A percentile compares a stretch with the other conserved stretches of the same genome.
These are phyloP conservation scores for Schlechtendalia chinensis DNA, from an alignment of 1,140 invertebrate genomes.

Conservation along the genomic window DNA sequence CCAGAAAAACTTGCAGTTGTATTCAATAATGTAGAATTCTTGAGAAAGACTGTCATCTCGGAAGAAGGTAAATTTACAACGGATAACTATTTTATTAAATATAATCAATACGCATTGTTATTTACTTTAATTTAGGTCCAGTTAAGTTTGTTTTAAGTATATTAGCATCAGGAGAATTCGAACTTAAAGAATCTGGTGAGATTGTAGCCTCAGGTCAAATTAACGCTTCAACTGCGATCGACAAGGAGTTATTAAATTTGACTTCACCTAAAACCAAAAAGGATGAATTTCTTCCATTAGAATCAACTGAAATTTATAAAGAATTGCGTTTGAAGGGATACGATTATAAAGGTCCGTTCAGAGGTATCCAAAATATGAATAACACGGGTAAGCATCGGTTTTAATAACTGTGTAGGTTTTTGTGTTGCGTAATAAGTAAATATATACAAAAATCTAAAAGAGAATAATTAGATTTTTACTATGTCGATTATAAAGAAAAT, in stretches of 20 bases:
- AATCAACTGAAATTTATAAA: slow-evolving; percentile 79
- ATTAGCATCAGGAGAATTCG: slow-evolving; percentile 83
- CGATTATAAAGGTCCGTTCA: slow-evolving; percentile 84
- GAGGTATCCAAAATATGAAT: slow-evolving; percentile 69
- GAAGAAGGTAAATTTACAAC: slow-evolving; percentile 62
- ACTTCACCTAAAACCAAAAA: slow-evolving; percentile 55
- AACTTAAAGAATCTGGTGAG: slow-evolving; percentile 82
- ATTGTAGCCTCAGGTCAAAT: slow-evolving; percentile 76
- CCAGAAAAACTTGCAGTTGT: slow-evolving; percentile 76
- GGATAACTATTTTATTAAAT: not conserved
- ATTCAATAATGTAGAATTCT: slow-evolving; percentile 83
- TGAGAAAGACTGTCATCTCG: slow-evolving; percentile 84
- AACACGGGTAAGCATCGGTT: slow-evolving; percentile 59
- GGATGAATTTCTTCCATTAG: slow-evolving; percentile 63
- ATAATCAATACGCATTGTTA: too few species aligned
- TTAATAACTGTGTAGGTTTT: too few species aligned
- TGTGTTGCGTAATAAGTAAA: too few species aligned
- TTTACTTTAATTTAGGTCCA: slow-evolving; percentile 55
- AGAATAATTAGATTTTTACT: not conserved
- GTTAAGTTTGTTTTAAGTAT: slow-evolving; percentile 84
- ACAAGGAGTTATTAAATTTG: slow-evolving; percentile 61
- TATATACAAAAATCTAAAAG: not conserved
- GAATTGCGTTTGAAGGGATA: slow-evolving; percentile 88
- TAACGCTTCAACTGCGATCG: slow-evolving; percentile 63
- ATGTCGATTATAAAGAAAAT: not conserved